Conservation (phyloP, 2,113 vertebrate genomes). For the Hippocampus mohnikei region DNA sequence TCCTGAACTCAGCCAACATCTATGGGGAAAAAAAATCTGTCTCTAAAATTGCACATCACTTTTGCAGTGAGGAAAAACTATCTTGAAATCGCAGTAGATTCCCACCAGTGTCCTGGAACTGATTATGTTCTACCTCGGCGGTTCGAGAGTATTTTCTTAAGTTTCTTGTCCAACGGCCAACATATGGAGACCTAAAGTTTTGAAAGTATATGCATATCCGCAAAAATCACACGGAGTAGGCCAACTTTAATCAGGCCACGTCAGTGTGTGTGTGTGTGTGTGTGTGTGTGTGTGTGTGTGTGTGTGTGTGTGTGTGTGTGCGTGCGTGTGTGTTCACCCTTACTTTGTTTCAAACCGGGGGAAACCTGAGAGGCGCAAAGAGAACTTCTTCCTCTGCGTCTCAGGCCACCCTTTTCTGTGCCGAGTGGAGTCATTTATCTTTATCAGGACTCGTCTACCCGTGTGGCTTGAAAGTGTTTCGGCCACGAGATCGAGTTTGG, state of each 20-base stretch:
- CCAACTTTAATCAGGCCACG: not conserved
- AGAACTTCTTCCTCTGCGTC: slow-evolving; percentile 16
- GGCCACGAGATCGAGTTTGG: slow-evolving; percentile 19
- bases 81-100: not conserved
- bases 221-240: not conserved
- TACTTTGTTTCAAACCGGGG: slow-evolving; percentile 44
- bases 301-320: slow-evolving; percentile 24
- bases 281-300: slow-evolving; percentile 30
- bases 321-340: not conserved
- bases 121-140: not conserved
- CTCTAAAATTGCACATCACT: not conserved
- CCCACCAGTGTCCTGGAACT: not conserved
- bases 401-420: slow-evolving; percentile 18
- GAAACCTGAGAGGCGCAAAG: slow-evolving; percentile 40
- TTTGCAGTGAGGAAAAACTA: too few relatives aligned
- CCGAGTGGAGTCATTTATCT: slow-evolving; percentile 7
- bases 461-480: slow-evolving; percentile 2
- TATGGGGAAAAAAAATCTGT: not conserved
- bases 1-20: not conserved
- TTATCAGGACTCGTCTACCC: not conserved
- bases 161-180: not conserved
- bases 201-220: not conserved
- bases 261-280: slow-evolving; percentile 50
- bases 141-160: not conserved
- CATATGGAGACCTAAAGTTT: not conserved